Evolutionary conservation across 2,797 vertebrate genomes (phyloP).

Genomic region (Coilia nasus): DNA sequence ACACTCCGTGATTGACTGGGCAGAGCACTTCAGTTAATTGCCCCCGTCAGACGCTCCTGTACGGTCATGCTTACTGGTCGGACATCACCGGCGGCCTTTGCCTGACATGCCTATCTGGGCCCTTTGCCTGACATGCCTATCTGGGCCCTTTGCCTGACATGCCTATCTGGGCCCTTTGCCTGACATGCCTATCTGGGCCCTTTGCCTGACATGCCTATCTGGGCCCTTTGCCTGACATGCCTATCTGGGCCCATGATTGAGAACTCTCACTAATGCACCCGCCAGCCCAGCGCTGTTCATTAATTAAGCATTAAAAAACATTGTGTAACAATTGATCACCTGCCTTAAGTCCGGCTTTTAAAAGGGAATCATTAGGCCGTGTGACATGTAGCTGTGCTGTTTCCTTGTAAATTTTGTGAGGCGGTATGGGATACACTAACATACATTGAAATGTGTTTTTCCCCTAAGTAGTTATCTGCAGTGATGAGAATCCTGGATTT

Average conservation of each 20-base stretch:
- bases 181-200: no score
- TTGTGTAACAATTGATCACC: slow-evolving; percentile 35
- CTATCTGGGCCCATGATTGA: slow-evolving; percentile 38
- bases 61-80: slow-evolving; percentile 35
- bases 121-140: slow-evolving; percentile 36
- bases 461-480: no score
- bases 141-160: slow-evolving; percentile 34
- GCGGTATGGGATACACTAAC: background rate
- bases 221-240: slow-evolving; percentile 35
- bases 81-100: slow-evolving; percentile 7
- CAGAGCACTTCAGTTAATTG: slow-evolving; percentile 37
- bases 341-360: background rate
- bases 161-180: slow-evolving; percentile 34
- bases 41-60: slow-evolving; percentile 27
- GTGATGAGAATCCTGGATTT: no score
- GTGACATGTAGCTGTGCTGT: background rate
- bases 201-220: slow-evolving; percentile 34
- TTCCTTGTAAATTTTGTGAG: background rate
- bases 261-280: slow-evolving; percentile 30
- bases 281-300: slow-evolving; percentile 41
- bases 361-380: background rate
- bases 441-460: background rate
- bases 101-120: slow-evolving; percentile 35
- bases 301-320: slow-evolving; percentile 48
- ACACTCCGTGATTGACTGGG: slow-evolving; percentile 23